Evolutionary conservation across 2,797 vertebrate genomes (phyloP), one percentile per base, ranked within the genome.

Genomic region (Gorsachius magnificus): DNA sequence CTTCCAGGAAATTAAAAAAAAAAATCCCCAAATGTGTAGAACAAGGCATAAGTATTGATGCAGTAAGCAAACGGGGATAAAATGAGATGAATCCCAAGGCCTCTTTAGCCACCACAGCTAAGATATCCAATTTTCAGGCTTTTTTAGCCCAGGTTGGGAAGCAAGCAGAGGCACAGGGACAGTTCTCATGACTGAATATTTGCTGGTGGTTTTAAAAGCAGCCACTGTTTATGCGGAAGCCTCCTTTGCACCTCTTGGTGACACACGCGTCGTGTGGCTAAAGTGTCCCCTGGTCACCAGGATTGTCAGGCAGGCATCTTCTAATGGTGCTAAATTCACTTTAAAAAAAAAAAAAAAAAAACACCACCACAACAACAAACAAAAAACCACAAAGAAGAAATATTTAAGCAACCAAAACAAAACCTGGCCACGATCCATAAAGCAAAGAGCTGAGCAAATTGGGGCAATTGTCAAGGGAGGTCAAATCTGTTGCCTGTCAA

Each of bases 401-500:
- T 61, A 90, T 82, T 95, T 76, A 87, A 94, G 57, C 18, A 95
- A 70, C 53, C 16, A 53, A 24, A 12, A 66, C 28, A 46, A 89
- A 93, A 90, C 56, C 64, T 95, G 96, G 94, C 93, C 68, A 13
- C 56, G 90, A 41, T 97, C 93, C 96, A 95, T 43, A 54, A 95
- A 93, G 78, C 75, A 82, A 90, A 89, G 74, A 96, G 80, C 93
- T 57, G 90, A 96, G n/a, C 86, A 90, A 96, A 95, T 70, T 90
- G 91, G 95, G 91, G 70, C 94, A 95, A 89, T 90, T 90, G 90
- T 94, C 96, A 65, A n/a, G 96, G 96, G 95, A 97, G 91, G 93
- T 94, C 93, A 93, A 74, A 83, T 91, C 94, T 94, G 96, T 91
- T 13, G 56, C 91, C 91, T 95, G 91, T 96, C 94, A 94, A 46